These are phyloP conservation scores for Zeugodacus cucurbitae DNA, from an alignment of 1,140 invertebrate genomes.

Conservation along the genomic window DNA sequence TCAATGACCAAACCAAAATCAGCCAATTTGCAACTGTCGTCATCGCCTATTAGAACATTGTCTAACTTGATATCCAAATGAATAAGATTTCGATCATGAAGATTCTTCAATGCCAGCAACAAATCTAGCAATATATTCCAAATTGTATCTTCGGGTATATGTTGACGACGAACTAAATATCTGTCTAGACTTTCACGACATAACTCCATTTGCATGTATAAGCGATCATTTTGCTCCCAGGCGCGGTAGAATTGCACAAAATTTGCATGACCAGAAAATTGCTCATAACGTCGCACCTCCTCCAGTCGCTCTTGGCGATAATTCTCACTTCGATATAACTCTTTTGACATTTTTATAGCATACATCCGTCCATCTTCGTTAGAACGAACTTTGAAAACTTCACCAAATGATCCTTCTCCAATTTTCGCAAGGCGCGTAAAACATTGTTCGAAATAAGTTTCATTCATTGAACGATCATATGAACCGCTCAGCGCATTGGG, in stretches of 20 bases:
- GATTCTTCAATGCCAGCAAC: conserved; percentile 72
- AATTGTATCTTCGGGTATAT: conserved; percentile 67
- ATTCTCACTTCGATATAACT: conserved; percentile 71
- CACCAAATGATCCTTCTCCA: conserved; percentile 80
- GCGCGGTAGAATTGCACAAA: conserved; percentile 76
- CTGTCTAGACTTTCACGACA: conserved; percentile 70
- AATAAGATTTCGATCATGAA: conserved; percentile 75
- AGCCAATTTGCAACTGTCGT: conserved; percentile 76
- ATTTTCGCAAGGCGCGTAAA: conserved; percentile 73
- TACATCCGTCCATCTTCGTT: conserved; percentile 75
- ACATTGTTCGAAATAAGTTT: conserved; percentile 73
- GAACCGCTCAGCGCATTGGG: conserved; percentile 43
- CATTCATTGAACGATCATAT: conserved; percentile 54
- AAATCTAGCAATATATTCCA: conserved; percentile 63
- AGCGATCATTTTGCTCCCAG: conserved; percentile 78
- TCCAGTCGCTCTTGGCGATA: conserved; percentile 73
- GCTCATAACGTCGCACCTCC: conserved; percentile 78
- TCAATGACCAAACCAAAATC: conserved; percentile 82
- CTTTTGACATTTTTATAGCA: conserved; percentile 76
- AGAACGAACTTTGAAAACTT: conserved; percentile 76
- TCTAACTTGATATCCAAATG: conserved; percentile 84
- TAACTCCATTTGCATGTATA: conserved; percentile 81
- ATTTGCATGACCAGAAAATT: conserved; percentile 75
- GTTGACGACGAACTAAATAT: conserved; percentile 63
- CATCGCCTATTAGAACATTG: conserved; percentile 76